These are phyloP conservation scores for Diadophis punctatus DNA, from an alignment of 2,113 vertebrate species.

Conservation along the genomic window DNA sequence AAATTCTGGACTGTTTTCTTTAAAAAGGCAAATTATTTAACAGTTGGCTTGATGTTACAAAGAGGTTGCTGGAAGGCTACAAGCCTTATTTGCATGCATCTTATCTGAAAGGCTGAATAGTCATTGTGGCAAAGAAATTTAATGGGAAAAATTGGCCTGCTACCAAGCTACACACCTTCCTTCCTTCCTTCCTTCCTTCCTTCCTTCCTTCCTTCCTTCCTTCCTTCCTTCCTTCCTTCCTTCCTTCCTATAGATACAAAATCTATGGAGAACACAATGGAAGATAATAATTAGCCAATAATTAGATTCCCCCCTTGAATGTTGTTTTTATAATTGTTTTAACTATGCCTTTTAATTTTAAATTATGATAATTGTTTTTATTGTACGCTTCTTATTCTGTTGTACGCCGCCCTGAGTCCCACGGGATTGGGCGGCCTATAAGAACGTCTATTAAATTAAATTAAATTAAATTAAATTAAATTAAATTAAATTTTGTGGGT, in stretches of 20 bases:
- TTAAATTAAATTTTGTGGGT: too few relatives aligned
- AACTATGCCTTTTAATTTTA: too few relatives aligned
- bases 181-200: neutral
- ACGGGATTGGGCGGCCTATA: too few relatives aligned
- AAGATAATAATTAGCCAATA: too few relatives aligned
- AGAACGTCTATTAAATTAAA: too few relatives aligned
- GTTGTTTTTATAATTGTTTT: too few relatives aligned
- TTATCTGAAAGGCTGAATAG: slow-evolving; percentile 1
- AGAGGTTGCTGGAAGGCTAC: slow-evolving; percentile 7
- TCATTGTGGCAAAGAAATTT: slow-evolving; percentile 9
- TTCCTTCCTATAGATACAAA: neutral
- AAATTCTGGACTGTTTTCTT: neutral
- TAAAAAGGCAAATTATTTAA: neutral
- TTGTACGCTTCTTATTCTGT: too few relatives aligned
- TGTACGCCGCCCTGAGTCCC: too few relatives aligned
- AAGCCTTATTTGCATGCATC: slow-evolving; percentile 19
- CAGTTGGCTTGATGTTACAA: slow-evolving; percentile 11
- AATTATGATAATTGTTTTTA: too few relatives aligned
- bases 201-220: neutral
- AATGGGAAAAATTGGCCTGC: slow-evolving; percentile 7
- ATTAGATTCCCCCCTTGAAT: too few relatives aligned
- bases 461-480: too few relatives aligned
- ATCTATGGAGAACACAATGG: neutral
- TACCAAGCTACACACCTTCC: neutral
- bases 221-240: neutral